phyloP scores from a whole-genome alignment of 2,113 vertebrate genomes.

The Prinia subflava region DNA sequence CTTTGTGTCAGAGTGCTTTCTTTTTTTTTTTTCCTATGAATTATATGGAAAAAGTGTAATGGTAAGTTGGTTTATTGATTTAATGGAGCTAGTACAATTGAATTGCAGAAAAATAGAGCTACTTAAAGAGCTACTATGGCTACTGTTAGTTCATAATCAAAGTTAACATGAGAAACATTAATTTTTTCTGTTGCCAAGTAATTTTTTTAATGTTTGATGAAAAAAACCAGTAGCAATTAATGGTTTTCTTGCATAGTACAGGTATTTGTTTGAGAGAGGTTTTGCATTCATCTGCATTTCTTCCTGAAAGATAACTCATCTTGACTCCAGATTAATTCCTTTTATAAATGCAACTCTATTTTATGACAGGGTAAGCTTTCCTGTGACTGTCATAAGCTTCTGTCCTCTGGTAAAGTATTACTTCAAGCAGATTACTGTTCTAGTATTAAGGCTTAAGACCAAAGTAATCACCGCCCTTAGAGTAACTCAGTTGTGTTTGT shows the following conservation, averaged over 20 bases:
- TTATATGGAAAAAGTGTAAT: neutral
- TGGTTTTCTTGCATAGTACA: neutral
- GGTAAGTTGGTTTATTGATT: neutral
- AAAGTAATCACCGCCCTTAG: neutral
- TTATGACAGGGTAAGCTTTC: neutral
- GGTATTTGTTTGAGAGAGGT: neutral
- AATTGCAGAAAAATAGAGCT: neutral
- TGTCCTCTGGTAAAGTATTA: neutral
- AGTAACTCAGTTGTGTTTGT: neutral
- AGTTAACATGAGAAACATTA: neutral
- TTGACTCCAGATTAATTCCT: neutral
- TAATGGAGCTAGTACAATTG: neutral
- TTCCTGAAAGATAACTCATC: neutral
- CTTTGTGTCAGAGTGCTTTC: neutral
- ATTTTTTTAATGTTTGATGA: neutral
- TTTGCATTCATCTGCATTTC: neutral
- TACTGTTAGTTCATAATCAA: neutral
- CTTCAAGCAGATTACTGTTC: neutral
- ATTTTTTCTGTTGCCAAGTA: neutral
- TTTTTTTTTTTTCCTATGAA: neutral
- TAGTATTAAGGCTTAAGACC: neutral
- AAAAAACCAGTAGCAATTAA: neutral
- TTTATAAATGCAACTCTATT: neutral
- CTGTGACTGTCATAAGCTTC: neutral
- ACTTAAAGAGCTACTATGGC: neutral